Evolutionary conservation across 2,888 invertebrate genomes (phyloP).

Genomic region (Parnassius mnemosyne): DNA sequence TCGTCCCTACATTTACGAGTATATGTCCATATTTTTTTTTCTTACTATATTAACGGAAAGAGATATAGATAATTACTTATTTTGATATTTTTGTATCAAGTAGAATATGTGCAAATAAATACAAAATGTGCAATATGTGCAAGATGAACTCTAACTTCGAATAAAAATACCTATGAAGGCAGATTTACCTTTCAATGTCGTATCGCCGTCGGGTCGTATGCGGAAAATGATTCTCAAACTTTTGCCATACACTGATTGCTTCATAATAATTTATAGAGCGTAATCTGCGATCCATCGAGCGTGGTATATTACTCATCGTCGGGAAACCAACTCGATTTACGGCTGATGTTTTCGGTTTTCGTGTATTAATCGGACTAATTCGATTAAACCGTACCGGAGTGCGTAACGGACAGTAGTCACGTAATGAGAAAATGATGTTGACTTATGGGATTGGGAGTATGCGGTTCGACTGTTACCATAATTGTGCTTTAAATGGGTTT

Average conservation of each 20-base stretch:
- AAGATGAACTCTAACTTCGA: too few species aligned
- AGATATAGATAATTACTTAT: too few species aligned
- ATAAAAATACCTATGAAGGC: too few species aligned
- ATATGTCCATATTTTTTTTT: too few species aligned
- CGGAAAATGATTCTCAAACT: conserved; percentile 49
- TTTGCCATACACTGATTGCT: conserved; percentile 75
- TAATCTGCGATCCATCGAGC: conserved; percentile 68
- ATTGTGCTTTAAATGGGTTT: too few species aligned
- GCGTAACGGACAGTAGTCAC: neutral
- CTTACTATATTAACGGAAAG: too few species aligned
- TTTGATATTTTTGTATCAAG: too few species aligned
- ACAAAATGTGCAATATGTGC: too few species aligned
- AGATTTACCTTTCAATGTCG: neutral
- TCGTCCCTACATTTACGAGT: too few species aligned
- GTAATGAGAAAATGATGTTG: neutral
- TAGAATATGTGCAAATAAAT: too few species aligned
- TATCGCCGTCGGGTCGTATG: conserved; percentile 40
- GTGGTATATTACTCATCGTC: conserved; percentile 66
- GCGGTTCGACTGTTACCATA: too few species aligned
- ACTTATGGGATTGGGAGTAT: too few species aligned
- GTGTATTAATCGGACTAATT: conserved; percentile 26
- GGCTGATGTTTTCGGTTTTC: conserved; percentile 38
- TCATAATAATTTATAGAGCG: conserved; percentile 76
- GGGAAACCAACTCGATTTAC: conserved; percentile 50
- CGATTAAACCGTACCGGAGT: conserved; percentile 14